These are phyloP conservation scores for Drosophila pegasa DNA, from an alignment of 2,888 invertebrate genomes.

Conservation along the genomic window DNA sequence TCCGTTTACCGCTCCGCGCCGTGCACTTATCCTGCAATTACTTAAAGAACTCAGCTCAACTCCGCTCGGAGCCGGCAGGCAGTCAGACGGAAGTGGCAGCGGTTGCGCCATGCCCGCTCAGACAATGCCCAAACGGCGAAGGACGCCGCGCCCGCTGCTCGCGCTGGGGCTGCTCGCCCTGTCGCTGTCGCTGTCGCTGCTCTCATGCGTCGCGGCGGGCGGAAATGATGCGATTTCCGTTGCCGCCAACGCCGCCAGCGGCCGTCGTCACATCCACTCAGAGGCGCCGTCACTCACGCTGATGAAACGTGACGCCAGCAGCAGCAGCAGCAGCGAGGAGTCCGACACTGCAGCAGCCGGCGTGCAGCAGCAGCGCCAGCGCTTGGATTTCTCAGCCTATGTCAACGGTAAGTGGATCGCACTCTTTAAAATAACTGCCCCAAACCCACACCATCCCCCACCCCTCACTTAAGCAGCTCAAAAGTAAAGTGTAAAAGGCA, in stretches of 20 bases:
- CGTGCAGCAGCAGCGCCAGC: constrained; percentile 9
- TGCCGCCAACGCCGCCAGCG: constrained; percentile 18
- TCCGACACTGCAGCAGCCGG: not conserved
- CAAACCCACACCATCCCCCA: not conserved
- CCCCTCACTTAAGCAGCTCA: not conserved
- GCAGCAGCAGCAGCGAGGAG: constrained; percentile 27
- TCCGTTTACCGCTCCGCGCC: constrained; percentile 36
- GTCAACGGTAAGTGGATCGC: constrained; percentile 65
- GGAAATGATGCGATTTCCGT: constrained; percentile 71
- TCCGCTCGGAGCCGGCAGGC: constrained; percentile 4
- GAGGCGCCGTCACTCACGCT: constrained; percentile 25
- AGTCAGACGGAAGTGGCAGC: constrained; percentile 27
- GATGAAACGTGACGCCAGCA: constrained; percentile 35
- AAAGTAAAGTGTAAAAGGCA: not conserved
- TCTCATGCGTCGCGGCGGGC: constrained; percentile 31
- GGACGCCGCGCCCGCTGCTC: constrained; percentile 3
- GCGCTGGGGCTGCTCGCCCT: constrained; percentile 2
- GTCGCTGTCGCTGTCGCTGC: constrained; percentile 6
- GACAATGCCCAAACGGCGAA: constrained; percentile 21
- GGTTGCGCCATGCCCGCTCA: constrained; percentile 29
- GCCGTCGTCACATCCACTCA: constrained; percentile 20
- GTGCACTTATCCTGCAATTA: constrained; percentile 47
- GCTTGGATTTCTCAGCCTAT: constrained; percentile 66
- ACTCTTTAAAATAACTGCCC: not conserved
- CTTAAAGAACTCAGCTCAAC: constrained; percentile 21